Conservation (phyloP, 2,113 vertebrate species). For the Cephalopterus ornatus region DNA sequence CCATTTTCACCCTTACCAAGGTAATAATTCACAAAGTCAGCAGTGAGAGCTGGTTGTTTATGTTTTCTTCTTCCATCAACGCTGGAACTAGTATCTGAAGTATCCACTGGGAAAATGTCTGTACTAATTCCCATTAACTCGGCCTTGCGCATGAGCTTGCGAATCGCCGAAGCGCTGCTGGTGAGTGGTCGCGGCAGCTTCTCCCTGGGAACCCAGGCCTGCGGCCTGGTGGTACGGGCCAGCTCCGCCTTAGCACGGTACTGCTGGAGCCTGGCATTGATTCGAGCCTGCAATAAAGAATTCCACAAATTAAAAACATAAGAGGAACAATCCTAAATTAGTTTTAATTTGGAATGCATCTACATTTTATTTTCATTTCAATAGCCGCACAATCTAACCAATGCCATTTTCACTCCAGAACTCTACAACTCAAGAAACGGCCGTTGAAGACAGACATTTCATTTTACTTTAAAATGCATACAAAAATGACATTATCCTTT, state of each 20-base stretch:
- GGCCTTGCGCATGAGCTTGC: constrained; percentile 96
- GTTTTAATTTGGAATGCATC: neutral
- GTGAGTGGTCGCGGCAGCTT: constrained; percentile 93
- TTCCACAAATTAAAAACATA: neutral
- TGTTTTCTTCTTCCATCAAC: constrained; percentile 95
- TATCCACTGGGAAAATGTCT: constrained; percentile 96
- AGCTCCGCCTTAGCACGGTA: constrained; percentile 94
- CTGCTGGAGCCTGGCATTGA: constrained; percentile 92
- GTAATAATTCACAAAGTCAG: constrained; percentile 99
- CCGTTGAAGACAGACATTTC: neutral
- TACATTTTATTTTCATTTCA: neutral
- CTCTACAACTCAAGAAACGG: neutral
- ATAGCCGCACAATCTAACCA: neutral
- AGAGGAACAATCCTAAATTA: neutral
- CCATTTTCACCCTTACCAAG: constrained; percentile 79
- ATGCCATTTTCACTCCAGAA: neutral
- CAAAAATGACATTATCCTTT: neutral
- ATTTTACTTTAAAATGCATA: neutral
- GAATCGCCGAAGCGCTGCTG: constrained; percentile 94
- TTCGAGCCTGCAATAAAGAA: constrained; percentile 80
- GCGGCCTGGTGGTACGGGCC: constrained; percentile 91
- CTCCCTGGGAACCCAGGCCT: constrained; percentile 96
- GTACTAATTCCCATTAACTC: constrained; percentile 99
- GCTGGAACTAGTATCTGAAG: constrained; percentile 91
- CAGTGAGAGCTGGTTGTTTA: constrained; percentile 94